Evolutionary conservation across 2,888 invertebrate species (phyloP).

Genomic region (Odontomyia ornata): DNA sequence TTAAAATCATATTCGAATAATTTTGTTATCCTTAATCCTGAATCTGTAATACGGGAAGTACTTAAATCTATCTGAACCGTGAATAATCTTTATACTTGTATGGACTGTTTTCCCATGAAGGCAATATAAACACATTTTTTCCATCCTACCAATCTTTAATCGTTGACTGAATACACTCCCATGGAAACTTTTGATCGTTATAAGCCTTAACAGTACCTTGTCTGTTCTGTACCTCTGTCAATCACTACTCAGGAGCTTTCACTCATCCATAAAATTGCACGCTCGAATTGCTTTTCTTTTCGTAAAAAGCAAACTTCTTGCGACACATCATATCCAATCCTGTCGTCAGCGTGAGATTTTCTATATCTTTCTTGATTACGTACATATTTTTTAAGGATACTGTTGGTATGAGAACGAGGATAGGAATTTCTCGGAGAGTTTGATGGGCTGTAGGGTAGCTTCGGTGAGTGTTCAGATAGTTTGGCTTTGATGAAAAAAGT

Average conservation of each 20-base stretch:
- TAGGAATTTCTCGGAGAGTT: too few relatives aligned
- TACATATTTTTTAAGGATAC: conserved; percentile 13
- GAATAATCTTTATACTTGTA: conserved; percentile 3
- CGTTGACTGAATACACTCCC: too few relatives aligned
- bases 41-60: neutral
- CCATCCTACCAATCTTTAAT: neutral
- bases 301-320: conserved; percentile 31
- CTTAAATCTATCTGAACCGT: conserved; percentile 27
- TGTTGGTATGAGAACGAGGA: too few relatives aligned
- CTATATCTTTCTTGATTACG: conserved; percentile 1
- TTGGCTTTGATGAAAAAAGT: too few relatives aligned
- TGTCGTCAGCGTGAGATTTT: neutral
- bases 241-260: conserved; percentile 29
- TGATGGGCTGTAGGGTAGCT: too few relatives aligned
- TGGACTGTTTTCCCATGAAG: neutral
- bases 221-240: conserved; percentile 16
- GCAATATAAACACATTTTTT: neutral
- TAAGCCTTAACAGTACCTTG: neutral
- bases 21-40: too few relatives aligned
- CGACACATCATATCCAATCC: conserved; percentile 6
- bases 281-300: conserved; percentile 37
- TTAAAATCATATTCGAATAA: too few relatives aligned
- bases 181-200: neutral
- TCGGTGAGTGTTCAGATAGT: too few relatives aligned
- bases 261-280: conserved; percentile 39